Evolutionary conservation across 2,888 invertebrate species (phyloP), one percentile per base, ranked within the genome.

Genomic region (Pseudococcus longispinus): DNA sequence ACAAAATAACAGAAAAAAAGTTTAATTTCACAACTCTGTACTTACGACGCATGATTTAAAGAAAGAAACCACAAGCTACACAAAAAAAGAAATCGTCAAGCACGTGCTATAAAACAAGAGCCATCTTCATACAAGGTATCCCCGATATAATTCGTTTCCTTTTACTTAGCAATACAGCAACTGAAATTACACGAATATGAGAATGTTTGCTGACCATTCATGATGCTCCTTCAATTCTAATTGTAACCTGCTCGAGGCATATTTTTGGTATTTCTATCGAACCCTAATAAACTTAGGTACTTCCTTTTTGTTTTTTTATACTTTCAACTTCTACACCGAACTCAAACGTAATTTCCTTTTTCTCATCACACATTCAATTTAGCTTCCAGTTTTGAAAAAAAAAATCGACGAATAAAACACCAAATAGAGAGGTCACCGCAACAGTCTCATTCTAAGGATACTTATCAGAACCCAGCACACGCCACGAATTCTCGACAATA

Each of bases 391-490:
- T 70, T 70, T 29, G 23, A 60, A 23, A 23, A 23, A 60, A 60
- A 9, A 60, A 60, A n/a, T 2, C 2, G n/a, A 65, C 9, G 13
- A 26, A 65, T 65, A 70, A 15, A 70, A 15, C 29, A 29, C 15
- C 8, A 29, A 29, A 2, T 29, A 26, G 6, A 70, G 70, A 26
- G 70, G 29, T 70, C 29, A 70, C 15, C 70, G 15, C 26, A 9
- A 37, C 9, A 29, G 26, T 18, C 70, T 29, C 70, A 70, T 70
- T 29, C 29, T 29, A 11, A 37, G 70, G 26, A 70, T 70, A 70
- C 70, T 70, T 70, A 70, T 70, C 70, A 70, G 70, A 70, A 70
- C 70, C 29, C 70, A 70, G 70, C 70, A 70, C 70, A 70, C 70
- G 32, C 26, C 29, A 70, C 32, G 20, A 70, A 70, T 29, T 20